Evolutionary conservation across 1,140 invertebrate genomes (phyloP).

Genomic region (Pseudomyrmex pallidus): DNA sequence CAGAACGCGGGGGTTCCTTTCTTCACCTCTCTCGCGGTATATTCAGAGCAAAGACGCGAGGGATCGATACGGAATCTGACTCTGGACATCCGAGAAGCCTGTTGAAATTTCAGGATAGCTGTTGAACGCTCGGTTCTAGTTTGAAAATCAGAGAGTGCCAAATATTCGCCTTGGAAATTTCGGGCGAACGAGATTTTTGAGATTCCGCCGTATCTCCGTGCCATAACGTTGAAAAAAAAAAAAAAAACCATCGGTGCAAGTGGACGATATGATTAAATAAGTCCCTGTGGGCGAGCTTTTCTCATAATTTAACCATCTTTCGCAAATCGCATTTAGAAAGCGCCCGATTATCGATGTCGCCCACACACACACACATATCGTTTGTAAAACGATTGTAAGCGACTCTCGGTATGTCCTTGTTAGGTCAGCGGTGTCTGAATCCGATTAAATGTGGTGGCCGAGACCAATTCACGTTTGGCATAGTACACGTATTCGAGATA

Average conservation of each 20-base stretch:
- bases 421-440: constrained; percentile 37
- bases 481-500: not conserved
- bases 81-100: constrained; percentile 3
- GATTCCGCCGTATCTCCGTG: not conserved
- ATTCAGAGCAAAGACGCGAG: constrained; percentile 22
- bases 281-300: not conserved
- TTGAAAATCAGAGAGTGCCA: not conserved
- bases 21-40: not conserved
- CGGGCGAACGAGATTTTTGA: not conserved
- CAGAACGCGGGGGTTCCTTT: not conserved
- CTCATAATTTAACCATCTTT: not conserved
- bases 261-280: not conserved
- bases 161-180: not conserved
- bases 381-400: constrained; percentile 15
- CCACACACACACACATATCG: not conserved
- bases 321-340: constrained; percentile 19
- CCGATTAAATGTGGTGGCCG: constrained; percentile 40
- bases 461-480: constrained; percentile 14
- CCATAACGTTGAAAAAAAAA: not conserved
- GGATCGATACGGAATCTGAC: constrained; percentile 35
- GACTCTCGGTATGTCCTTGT: constrained; percentile 45
- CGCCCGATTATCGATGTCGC: not conserved
- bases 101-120: constrained; percentile 18
- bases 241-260: not conserved
- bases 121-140: constrained; percentile 8